These are phyloP conservation scores for Hoplias malabaricus DNA, from an alignment of 2,113 vertebrate species.

Conservation along the genomic window DNA sequence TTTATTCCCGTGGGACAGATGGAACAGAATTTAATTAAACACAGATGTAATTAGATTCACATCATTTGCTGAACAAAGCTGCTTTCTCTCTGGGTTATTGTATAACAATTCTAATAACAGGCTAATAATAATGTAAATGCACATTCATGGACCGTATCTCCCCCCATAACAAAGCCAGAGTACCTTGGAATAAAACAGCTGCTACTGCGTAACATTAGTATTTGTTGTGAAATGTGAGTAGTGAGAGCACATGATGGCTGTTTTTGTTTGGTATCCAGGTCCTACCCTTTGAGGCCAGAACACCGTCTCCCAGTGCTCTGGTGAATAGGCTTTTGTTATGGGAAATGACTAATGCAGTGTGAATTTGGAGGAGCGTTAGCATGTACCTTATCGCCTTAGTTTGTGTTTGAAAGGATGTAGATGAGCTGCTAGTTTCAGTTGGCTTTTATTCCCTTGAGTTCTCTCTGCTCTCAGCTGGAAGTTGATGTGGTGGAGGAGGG, in stretches of 20 bases:
- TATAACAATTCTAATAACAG: background rate
- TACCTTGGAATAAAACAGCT: constrained; percentile 56
- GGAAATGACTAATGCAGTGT: constrained; percentile 36
- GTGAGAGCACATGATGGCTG: constrained; percentile 76
- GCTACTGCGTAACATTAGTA: constrained; percentile 80
- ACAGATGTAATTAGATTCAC: background rate
- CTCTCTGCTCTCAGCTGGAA: background rate
- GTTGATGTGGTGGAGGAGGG: background rate
- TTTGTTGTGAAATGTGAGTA: constrained; percentile 93
- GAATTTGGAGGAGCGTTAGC: constrained; percentile 1
- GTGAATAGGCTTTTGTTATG: constrained; percentile 35
- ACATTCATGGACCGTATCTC: background rate
- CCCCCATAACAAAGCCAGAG: background rate
- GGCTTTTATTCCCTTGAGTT: constrained; percentile 19
- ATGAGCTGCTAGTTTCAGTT: background rate
- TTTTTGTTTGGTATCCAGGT: constrained; percentile 80
- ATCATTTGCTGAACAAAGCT: background rate
- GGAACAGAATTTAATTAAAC: background rate
- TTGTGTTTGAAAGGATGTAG: background rate
- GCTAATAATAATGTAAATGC: background rate
- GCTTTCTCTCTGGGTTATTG: background rate
- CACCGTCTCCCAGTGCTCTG: constrained; percentile 21
- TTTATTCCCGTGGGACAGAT: too few species aligned
- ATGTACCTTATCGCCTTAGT: background rate
- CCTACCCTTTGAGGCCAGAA: constrained; percentile 38